Base-by-base conservation (phyloP, 2,797 vertebrate genomes). In the Phyllotis vaccarum region DNA sequence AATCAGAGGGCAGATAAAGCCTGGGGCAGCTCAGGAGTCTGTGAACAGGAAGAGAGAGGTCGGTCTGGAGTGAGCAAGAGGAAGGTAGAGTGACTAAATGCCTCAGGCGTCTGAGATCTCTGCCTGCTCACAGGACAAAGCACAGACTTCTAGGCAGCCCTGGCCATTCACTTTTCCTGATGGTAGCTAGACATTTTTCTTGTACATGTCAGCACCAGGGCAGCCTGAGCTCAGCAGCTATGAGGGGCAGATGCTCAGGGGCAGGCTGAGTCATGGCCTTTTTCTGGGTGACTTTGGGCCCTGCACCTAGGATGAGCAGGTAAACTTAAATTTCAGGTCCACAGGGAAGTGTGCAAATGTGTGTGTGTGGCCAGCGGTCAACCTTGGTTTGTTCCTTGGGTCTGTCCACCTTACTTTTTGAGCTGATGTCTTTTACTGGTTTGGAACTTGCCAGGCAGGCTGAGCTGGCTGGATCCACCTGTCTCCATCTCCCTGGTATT, bases 201-300 rank as follows among this genome's bases (percentile, higher is more conserved):
- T 11, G 37, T 1, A 43, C 3, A 3, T 10, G 1, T 14, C 34
- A 6, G 49, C 34, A 8, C 17, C 6, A 14, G 1, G 7, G 27
- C 29, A 19, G 85, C 10, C 22, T 3, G 2, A 24, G 0, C 0
- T n/a, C 46, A 11, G 49, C 9, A 2, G 68, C n/a, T 7, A 2
- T 13, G 74, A 52, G 29, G 31, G 80, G 3, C 7, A 0, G 24
- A 60, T n/a, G 7, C 43, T 19, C 62, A 19, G 49, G 2, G 14
- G 5, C 56, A 43, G 29, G 49, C 43, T 3, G 24, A 24, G 2
- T 3, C 3, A 0, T 17, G 68, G 0, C 60, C n/a, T 27, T 12
- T 21, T 16, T 37, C 88, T 19, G 2, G 0, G 3, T 2, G 10
- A 22, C 90, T 27, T 2, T 21, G 12, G 60, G 70, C 12, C 68